Evolutionary conservation across 2,888 invertebrate genomes (phyloP), one percentile per base, ranked within the genome.

Genomic region (Metopia argyrocephala): DNA sequence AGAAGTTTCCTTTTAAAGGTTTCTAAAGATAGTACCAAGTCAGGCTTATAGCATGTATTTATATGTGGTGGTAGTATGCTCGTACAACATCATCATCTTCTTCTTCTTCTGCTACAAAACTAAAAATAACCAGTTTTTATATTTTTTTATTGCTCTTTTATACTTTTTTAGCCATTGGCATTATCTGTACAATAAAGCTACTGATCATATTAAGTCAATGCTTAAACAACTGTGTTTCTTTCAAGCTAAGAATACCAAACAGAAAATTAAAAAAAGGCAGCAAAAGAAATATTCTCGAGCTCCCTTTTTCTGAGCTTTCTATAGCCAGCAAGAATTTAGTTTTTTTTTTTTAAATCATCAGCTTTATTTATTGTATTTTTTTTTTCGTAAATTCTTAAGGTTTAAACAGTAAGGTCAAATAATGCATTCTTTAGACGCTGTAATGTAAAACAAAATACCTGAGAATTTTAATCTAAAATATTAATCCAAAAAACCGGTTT

Each of bases 201-300:
- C 81, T 75, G 81, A 81, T 81, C 81, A 78, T 78, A 81, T 81
- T 78, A 81, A 81, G 81, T 81, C 81, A 78, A 81, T 78, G 81
- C 74, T 66, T 81, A 75, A 78, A 81, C 81, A 81, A 81, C 81
- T 81, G 78, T 81, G 81, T 78, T 81, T 66, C 69, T 79, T 74
- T 79, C 18, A 50, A 38, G 38, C 38, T 15, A 38, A 38, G 38
- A 38, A 38, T 12, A 52, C 79, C 18, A 71, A 78, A 71, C 57
- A 73, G 46, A 64, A 20, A 64, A 20, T 45, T 21, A 3, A 31
- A 27, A 52, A n/a, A 9, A 54, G 23, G 23, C 27, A 65, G 28
- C n/a, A 4, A 54, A 54, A 25, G 21, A 20, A 52, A 25, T 45
- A 61, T 68, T 65, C 65, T 52, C 31, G 45, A 65, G 45, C 64